phyloP scores from a whole-genome alignment of 2,797 vertebrate species.

The Falco berigora region DNA sequence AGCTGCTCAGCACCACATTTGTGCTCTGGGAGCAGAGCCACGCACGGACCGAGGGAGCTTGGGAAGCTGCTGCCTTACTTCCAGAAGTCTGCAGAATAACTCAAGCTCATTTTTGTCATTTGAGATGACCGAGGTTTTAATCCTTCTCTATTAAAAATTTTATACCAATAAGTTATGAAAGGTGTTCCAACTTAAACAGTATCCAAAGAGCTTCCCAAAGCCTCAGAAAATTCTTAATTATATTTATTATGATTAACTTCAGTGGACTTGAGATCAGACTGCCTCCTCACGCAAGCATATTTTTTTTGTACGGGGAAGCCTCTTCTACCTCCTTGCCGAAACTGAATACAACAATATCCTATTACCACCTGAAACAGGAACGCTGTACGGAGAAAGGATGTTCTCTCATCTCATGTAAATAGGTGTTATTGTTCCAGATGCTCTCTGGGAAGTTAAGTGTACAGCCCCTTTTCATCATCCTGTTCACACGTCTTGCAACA shows the following conservation, averaged over 20 bases:
- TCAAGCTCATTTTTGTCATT: neutral
- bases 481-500: fast-evolving
- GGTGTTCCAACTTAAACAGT: neutral
- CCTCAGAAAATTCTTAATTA: neutral
- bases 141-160: neutral
- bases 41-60: neutral
- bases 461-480: neutral
- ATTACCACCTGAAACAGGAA: neutral
- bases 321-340: neutral
- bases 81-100: neutral
- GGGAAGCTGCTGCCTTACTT: neutral
- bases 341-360: neutral
- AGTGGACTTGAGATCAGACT: neutral
- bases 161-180: fast-evolving
- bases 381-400: neutral
- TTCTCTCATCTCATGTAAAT: neutral
- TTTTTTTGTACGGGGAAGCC: neutral
- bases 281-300: fast-evolving
- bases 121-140: neutral
- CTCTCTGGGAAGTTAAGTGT: neutral
- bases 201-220: neutral
- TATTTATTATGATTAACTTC: neutral
- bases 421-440: neutral
- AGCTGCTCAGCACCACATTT: neutral
- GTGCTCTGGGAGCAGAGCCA: neutral